A percentile compares a stretch with the other conserved stretches of the same genome.
phyloP scores from a whole-genome alignment of 2,113 vertebrate genomes.

The Bubo scandiacus region DNA sequence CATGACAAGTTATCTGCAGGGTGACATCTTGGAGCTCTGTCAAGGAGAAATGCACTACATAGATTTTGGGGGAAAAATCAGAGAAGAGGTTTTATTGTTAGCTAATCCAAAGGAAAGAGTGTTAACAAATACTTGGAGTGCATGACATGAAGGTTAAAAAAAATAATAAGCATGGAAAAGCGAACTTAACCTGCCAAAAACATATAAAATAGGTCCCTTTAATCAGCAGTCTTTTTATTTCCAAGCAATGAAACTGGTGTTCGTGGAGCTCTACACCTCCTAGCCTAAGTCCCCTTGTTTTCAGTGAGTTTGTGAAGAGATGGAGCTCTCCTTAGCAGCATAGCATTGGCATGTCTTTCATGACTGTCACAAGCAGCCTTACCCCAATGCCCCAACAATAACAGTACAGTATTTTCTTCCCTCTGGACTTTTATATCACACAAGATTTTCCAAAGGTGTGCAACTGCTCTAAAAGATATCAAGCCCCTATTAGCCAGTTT shows the following conservation, averaged over 20 bases:
- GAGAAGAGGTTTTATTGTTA: neutral
- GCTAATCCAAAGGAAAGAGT: neutral
- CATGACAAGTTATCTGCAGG: neutral
- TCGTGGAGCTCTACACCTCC: neutral
- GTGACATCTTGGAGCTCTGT: neutral
- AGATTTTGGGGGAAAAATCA: neutral
- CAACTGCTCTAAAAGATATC: neutral
- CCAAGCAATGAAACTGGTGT: neutral
- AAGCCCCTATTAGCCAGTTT: neutral
- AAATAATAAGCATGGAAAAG: neutral
- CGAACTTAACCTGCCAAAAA: neutral
- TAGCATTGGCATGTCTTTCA: neutral
- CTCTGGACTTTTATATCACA: neutral
- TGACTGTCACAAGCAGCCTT: neutral
- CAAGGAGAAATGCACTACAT: neutral
- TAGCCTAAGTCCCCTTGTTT: neutral
- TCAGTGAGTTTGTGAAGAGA: neutral
- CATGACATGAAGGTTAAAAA: neutral
- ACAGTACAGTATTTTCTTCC: neutral
- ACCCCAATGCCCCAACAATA: neutral
- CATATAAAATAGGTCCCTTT: neutral
- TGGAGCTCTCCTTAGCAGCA: neutral
- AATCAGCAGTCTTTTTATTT: neutral
- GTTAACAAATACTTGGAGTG: neutral
- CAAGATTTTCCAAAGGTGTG: neutral